Evolutionary conservation across 2,113 vertebrate genomes (phyloP).

Genomic region (Phalacrocorax pelagicus): DNA sequence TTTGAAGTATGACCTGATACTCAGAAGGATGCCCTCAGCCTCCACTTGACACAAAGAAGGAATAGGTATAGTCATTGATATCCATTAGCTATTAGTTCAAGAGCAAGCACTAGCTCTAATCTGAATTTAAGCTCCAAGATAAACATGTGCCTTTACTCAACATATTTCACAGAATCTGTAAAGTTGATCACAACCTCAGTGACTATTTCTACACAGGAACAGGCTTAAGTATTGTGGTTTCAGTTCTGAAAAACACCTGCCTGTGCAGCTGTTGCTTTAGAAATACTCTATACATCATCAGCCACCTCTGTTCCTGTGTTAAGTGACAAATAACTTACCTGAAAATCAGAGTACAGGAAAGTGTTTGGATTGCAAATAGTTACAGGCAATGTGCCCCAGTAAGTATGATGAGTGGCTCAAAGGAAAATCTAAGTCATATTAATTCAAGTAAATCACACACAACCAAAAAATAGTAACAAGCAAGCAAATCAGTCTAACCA

Average conservation of each 20-base stretch:
- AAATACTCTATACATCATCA: not conserved
- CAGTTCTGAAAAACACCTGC: not conserved
- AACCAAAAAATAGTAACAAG: not conserved
- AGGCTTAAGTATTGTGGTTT: not conserved
- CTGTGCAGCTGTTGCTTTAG: not conserved
- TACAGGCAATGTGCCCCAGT: not conserved
- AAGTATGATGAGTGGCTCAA: not conserved
- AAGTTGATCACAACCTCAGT: not conserved
- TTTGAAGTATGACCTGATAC: not conserved
- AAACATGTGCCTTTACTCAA: not conserved
- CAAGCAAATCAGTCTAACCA: not conserved
- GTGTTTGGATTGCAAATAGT: not conserved
- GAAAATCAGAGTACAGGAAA: not conserved
- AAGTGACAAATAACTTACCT: not conserved
- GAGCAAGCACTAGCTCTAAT: not conserved
- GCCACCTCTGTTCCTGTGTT: not conserved
- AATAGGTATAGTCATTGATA: not conserved
- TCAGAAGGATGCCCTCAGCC: not conserved
- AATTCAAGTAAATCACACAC: not conserved
- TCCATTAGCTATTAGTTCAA: not conserved
- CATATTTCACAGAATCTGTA: not conserved
- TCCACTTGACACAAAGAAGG: not conserved
- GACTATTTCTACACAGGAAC: not conserved
- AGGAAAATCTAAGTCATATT: not conserved
- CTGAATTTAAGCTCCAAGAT: not conserved